These are phyloP conservation scores for Amphimedon queenslandica DNA, from an alignment of 37 sponge, comb jelly and placozoan species.

Conservation along the genomic window DNA sequence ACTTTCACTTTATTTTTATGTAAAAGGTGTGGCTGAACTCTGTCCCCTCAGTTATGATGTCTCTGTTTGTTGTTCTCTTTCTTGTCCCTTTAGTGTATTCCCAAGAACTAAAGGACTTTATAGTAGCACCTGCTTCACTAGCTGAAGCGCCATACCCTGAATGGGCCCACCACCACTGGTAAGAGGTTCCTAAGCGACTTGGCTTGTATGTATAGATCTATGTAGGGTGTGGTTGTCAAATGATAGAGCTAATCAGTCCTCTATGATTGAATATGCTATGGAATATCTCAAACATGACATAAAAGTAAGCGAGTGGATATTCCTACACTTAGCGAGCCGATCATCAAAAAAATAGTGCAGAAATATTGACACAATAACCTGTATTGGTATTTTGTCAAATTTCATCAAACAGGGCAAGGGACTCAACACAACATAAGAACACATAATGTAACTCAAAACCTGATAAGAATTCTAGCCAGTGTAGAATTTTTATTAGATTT, in stretches of 20 bases:
- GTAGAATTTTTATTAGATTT: no score
- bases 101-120: background rate
- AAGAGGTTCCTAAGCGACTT: background rate
- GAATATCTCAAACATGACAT: conserved; percentile 65
- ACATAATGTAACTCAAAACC: no score
- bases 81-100: background rate
- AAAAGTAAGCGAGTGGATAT: conserved; percentile 25
- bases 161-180: conserved; percentile 91
- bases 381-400: no score
- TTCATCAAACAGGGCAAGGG: no score
- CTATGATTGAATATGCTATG: conserved; percentile 71
- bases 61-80: no score
- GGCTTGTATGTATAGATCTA: background rate
- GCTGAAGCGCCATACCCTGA: conserved; percentile 64
- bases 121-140: conserved; percentile 46
- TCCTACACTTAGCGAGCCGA: no score
- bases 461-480: no score
- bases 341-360: no score
- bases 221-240: conserved; percentile 85
- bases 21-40: background rate
- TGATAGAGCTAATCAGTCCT: conserved; percentile 59
- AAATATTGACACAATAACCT: no score
- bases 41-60: no score
- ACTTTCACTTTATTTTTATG: no score
- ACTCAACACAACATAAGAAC: no score